These are phyloP conservation scores for Manis javanica DNA, from an alignment of 2,797 vertebrate species.

Conservation along the genomic window DNA sequence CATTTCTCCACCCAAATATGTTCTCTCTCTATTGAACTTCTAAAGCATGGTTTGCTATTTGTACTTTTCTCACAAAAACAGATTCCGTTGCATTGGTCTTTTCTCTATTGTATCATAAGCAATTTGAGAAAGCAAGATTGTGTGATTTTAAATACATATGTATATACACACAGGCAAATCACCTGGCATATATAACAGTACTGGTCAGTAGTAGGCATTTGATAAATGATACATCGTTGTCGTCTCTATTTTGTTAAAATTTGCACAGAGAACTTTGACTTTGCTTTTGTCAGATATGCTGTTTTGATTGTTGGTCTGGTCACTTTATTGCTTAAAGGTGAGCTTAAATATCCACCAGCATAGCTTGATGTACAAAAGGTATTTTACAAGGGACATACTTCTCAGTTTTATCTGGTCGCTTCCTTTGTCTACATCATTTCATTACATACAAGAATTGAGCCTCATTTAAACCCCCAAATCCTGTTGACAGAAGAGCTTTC, in stretches of 20 bases:
- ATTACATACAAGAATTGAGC: neutral
- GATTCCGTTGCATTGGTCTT: neutral
- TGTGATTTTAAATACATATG: neutral
- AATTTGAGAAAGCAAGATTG: neutral
- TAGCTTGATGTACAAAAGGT: neutral
- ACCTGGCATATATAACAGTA: neutral
- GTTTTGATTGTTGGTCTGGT: neutral
- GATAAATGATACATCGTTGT: neutral
- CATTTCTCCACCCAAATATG: neutral
- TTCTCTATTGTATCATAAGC: neutral
- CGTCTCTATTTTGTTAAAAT: neutral
- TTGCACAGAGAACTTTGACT: neutral
- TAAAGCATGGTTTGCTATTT: neutral
- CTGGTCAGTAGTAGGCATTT: neutral
- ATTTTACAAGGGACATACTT: neutral
- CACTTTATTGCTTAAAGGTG: neutral
- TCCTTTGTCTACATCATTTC: slow-evolving; percentile 2
- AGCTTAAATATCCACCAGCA: neutral
- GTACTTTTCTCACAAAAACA: neutral
- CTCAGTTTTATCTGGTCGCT: neutral
- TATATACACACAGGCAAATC: neutral
- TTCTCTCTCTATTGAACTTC: neutral
- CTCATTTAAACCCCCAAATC: neutral
- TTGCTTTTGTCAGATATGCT: neutral
- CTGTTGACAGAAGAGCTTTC: neutral